These are phyloP conservation scores for Acheta domesticus DNA, from an alignment of 2,888 invertebrate species.

Conservation along the genomic window DNA sequence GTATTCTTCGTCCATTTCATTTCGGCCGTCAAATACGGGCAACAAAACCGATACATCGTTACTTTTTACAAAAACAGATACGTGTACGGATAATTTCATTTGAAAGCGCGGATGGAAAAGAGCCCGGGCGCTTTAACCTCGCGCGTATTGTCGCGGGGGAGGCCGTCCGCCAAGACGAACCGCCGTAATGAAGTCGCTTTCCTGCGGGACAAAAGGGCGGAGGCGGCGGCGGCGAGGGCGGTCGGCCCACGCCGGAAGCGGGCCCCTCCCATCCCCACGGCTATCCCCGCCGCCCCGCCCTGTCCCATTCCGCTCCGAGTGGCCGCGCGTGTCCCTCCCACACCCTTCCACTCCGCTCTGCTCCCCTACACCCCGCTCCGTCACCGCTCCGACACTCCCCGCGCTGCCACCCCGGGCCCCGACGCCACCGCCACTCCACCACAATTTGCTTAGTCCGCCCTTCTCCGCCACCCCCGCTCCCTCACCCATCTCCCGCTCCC, in stretches of 20 bases:
- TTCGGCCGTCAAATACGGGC: slow-evolving; percentile 4
- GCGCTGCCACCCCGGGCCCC: too few species aligned
- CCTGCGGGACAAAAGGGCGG: background rate
- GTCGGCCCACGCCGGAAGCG: background rate
- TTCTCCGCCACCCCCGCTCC: background rate
- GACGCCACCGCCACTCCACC: too few species aligned
- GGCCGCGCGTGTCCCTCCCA: too few species aligned
- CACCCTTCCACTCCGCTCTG: too few species aligned
- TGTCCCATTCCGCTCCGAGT: too few species aligned
- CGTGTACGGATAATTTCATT: background rate
- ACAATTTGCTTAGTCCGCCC: too few species aligned
- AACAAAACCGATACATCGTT: slow-evolving; percentile 2
- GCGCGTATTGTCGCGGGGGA: background rate
- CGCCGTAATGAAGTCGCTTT: background rate
- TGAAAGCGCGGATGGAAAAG: background rate
- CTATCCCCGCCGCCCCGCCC: too few species aligned
- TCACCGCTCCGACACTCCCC: too few species aligned
- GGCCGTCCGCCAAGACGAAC: background rate
- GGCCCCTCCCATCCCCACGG: background rate
- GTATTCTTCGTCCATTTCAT: slow-evolving; percentile 7
- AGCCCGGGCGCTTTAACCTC: background rate
- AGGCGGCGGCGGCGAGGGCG: background rate
- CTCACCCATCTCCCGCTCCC: background rate
- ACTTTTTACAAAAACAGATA: background rate
- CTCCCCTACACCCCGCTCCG: too few species aligned